These are phyloP conservation scores for Catostomus latipinnis DNA, from an alignment of 2,797 vertebrate species.

Conservation along the genomic window DNA sequence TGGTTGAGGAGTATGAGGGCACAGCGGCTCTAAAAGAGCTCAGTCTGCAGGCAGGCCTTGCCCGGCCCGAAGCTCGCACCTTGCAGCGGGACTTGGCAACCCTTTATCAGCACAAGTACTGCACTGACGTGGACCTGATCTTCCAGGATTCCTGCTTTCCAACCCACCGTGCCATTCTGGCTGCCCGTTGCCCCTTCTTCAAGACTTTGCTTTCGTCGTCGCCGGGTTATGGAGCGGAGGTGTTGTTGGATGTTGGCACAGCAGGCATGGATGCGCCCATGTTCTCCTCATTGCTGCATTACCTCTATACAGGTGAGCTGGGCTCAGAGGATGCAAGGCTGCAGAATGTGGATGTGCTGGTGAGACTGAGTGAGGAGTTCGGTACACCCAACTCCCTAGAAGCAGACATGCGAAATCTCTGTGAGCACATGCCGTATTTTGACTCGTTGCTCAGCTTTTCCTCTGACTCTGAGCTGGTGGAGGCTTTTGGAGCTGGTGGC, in stretches of 20 bases:
- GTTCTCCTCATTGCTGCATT: slow-evolving; percentile 97
- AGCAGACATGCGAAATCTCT: slow-evolving; percentile 94
- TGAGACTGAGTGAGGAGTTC: slow-evolving; percentile 96
- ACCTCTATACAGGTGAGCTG: slow-evolving; percentile 96
- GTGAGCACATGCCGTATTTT: slow-evolving; percentile 97
- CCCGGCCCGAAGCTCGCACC: slow-evolving; percentile 89
- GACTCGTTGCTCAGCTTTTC: slow-evolving; percentile 98
- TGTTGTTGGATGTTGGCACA: slow-evolving; percentile 95
- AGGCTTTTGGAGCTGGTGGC: slow-evolving; percentile 84
- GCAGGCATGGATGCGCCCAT: slow-evolving; percentile 96
- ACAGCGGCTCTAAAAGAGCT: slow-evolving; percentile 97
- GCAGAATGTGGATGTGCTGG: slow-evolving; percentile 93
- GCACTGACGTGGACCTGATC: slow-evolving; percentile 98
- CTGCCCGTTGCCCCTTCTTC: slow-evolving; percentile 96
- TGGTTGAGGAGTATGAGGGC: slow-evolving; percentile 98
- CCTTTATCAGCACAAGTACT: slow-evolving; percentile 98
- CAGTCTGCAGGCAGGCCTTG: slow-evolving; percentile 94
- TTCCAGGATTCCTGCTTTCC: slow-evolving; percentile 98
- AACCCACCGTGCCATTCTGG: slow-evolving; percentile 94
- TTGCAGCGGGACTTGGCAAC: slow-evolving; percentile 93
- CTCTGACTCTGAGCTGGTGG: slow-evolving; percentile 91
- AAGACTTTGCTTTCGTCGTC: slow-evolving; percentile 94
- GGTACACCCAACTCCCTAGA: slow-evolving; percentile 97
- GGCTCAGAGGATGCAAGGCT: slow-evolving; percentile 92
- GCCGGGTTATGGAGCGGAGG: slow-evolving; percentile 93